Evolutionary conservation across 2,113 vertebrate species (phyloP).

Genomic region (Brachyistius frenatus): DNA sequence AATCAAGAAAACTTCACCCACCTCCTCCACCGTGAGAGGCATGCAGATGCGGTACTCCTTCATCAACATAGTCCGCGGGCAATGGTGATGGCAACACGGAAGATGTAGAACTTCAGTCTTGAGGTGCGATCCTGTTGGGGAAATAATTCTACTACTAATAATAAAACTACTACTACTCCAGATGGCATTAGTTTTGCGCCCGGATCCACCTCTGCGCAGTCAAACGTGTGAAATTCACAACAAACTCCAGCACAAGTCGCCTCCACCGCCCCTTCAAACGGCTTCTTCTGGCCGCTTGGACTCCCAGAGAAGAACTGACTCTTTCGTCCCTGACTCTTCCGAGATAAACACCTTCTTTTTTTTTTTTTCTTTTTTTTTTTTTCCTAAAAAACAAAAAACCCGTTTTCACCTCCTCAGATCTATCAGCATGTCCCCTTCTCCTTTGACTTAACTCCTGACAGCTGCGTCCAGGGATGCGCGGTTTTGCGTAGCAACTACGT

Average conservation of each 20-base stretch:
- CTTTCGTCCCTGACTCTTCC: too few relatives aligned
- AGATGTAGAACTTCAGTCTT: slow-evolving; percentile 22
- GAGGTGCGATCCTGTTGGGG: neutral
- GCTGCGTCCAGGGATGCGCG: slow-evolving; percentile 61
- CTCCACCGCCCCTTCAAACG: neutral
- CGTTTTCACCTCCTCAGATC: neutral
- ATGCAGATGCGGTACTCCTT: slow-evolving; percentile 94
- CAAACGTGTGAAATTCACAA: slow-evolving; percentile 27
- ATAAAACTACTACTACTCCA: neutral
- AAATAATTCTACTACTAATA: neutral
- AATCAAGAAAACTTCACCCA: slow-evolving; percentile 71
- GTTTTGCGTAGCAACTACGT: slow-evolving; percentile 21
- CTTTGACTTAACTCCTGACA: slow-evolving; percentile 27
- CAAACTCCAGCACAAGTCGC: slow-evolving; percentile 56
- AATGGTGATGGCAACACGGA: neutral
- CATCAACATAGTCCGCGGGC: slow-evolving; percentile 84
- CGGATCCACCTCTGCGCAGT: neutral
- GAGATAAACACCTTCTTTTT: too few relatives aligned
- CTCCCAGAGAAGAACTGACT: slow-evolving; percentile 1
- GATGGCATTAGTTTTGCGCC: neutral
- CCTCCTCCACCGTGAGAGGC: slow-evolving; percentile 92
- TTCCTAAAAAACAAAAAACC: too few relatives aligned
- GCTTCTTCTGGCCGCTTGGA: neutral
- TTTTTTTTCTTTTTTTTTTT: too few relatives aligned
- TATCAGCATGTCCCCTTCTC: slow-evolving; percentile 1